Evolutionary conservation across 2,113 vertebrate genomes (phyloP), one percentile per base, ranked within the genome.

Genomic region (Phalacrocorax carbo): DNA sequence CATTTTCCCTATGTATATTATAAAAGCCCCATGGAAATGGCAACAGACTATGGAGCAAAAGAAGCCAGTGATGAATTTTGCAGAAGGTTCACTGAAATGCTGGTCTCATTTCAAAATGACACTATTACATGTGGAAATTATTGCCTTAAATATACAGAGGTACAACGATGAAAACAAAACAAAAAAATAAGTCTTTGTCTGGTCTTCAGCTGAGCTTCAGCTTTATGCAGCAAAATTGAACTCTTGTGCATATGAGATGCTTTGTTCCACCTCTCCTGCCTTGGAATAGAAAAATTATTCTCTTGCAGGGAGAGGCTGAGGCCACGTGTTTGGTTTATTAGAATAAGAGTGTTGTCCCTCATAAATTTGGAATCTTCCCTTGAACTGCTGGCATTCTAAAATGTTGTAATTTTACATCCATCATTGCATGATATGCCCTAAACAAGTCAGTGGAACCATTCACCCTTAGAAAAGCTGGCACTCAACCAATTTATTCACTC

Each of bases 381-480:
- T 95, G 93, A 95, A 94, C 79, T 51, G 44, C 69, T 55, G 75
- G 55, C 84, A 82, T 93, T 93, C 79, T 87, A 70, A 96, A 97
- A 94, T 48, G 38, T 60, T 95, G 77, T 82, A 79, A 48, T 87
- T 97, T 97, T 95, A 82, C 73, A 93, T 97, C 78, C 88, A 96
- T 96, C 96, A 89, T 80, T 69, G 81, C 71, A 58, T 70, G 62
- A 91, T 93, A 92, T 79, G 60, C 62, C 91, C 78, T 80, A 83
- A 97, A 96, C 88, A 94, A 97, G 89, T 91, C 86, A 96, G 87
- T 60, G 94, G 94, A 97, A 82, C 44, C 76, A 86, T 86, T 98
- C 96, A 97, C 96, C 97, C 96, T 93, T 92, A 96, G 90, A 91
- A 96, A 97, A 97, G 29, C 94, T 96, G 93, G 95, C 93, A 92